Percentiles rank a stretch among this genome's conserved stretches.
Conservation (phyloP, 2,888 invertebrate species). For the Euspilapteryx auroguttella region DNA sequence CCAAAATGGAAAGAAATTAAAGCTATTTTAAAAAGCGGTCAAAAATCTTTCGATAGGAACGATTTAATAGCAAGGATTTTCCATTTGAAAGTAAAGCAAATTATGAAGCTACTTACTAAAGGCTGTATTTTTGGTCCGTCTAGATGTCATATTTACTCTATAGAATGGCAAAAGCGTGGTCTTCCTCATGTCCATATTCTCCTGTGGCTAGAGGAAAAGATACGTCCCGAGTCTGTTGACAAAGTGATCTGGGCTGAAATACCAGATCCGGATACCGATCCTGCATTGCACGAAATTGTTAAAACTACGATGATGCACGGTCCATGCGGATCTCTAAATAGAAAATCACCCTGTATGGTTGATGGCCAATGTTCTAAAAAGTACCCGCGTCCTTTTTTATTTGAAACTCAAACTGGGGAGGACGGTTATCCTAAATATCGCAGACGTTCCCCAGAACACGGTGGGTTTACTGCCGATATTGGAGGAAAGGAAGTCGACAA, state of each 20-base stretch:
- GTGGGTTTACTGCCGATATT: constrained; percentile 9
- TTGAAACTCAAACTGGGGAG: constrained; percentile 15
- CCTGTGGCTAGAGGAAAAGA: constrained; percentile 9
- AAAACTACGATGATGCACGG: constrained; percentile 10
- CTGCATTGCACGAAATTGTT: constrained; percentile 7
- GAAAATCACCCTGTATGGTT: constrained; percentile 10
- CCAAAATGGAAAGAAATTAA: constrained; percentile 1
- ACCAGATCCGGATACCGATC: constrained; percentile 5
- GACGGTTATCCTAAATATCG: constrained; percentile 22
- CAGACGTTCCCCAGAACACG: constrained; percentile 12
- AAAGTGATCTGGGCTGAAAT: constrained; percentile 7
- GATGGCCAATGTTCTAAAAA: constrained; percentile 21
- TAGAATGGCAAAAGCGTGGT: constrained; percentile 12
- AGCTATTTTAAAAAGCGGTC: constrained; percentile 2
- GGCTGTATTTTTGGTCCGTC: constrained; percentile 4
- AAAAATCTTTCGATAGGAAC: constrained; percentile 4
- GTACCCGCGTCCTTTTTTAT: constrained; percentile 11
- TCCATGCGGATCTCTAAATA: constrained; percentile 8
- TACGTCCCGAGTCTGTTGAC: constrained; percentile 9
- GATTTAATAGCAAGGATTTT: constrained; percentile 4
- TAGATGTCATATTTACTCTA: constrained; percentile 7
- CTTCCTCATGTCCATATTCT: constrained; percentile 10
- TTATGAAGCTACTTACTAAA: constrained; percentile 3
- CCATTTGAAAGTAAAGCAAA: constrained; percentile 3
- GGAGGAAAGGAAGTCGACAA: constrained; percentile 11